Evolutionary conservation across 2,797 vertebrate genomes (phyloP), one percentile per base, ranked within the genome.

Genomic region (Oryzias sinensis): DNA sequence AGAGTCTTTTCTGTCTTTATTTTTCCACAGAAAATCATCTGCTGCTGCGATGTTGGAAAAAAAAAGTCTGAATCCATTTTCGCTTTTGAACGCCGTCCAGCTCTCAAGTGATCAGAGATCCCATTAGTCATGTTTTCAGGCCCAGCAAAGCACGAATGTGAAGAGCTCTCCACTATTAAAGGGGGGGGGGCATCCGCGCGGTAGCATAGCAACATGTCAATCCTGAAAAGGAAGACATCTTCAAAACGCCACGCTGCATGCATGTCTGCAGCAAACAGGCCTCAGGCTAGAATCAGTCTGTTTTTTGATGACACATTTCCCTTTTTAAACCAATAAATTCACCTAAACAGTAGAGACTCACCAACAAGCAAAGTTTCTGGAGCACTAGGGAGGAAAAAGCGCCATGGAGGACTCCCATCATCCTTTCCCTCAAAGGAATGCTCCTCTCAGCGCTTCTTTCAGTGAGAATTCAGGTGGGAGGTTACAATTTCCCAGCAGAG

Each of bases 171-270:
- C 43, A 33, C 53, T 62, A 46, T 15, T 18, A 18, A 1, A 44
- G 70, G 50, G 25, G 49, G 54, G 72, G 48, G 17, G 6, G 27
- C 41, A 49, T 46, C 45, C 51, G 22, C 43, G 63, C 56, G 62
- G 68, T 82, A 68, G 47, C 76, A 61, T 81, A 77, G 78, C 85
- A 83, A 84, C 74, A 50, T 62, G 53, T 71, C 41, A 61, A 45
- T 40, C 58, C 2, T 47, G n/a, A 50, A 25, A 56, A 41, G 44
- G 50, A 64, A 65, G 68, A 62, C 29, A 16, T 62, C 24, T 49
- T 56, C 52, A 27, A 24, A 62, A 17, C 51, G 51, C 47, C 37
- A 11, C 2, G 33, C 29, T 33, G 29, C 29, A 8, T 33, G 29
- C 33, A 37, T 3, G 33, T 11, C 33, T 37, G 33, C 33, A 37